Conservation (phyloP, 30 jellyfish, hydroid and myxozoan genomes). For the Chrysaora quinquecirrha region DNA sequence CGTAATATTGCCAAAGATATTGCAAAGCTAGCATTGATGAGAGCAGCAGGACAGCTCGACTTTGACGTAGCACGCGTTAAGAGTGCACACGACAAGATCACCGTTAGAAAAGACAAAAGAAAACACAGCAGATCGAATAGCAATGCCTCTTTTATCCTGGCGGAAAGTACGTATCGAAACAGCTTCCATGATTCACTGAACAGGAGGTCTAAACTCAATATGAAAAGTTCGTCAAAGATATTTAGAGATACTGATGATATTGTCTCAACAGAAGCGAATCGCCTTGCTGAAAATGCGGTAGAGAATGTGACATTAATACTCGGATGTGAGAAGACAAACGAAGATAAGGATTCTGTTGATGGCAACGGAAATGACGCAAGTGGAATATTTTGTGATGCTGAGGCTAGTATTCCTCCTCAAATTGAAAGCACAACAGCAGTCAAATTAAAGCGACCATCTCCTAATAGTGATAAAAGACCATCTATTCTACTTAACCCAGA, state of each 20-base stretch:
- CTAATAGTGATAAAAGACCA: no score
- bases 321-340: constrained; percentile 48
- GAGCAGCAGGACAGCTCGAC: neutral
- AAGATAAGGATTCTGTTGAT: no score
- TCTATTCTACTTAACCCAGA: neutral
- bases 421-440: no score
- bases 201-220: neutral
- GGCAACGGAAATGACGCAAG: no score
- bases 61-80: neutral
- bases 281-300: constrained; percentile 56
- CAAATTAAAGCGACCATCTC: no score
- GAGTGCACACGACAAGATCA: neutral
- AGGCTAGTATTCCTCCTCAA: no score
- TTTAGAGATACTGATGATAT: neutral
- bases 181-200: no score
- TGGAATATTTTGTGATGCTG: no score
- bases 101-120: neutral
- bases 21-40: neutral
- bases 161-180: neutral
- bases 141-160: neutral
- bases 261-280: constrained; percentile 17
- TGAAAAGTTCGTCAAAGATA: neutral
- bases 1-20: neutral
- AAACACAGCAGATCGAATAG: constrained; percentile 7
- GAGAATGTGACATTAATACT: constrained; percentile 49